Evolutionary conservation across 2,797 vertebrate genomes (phyloP).

Genomic region (Synaphobranchus kaupii): DNA sequence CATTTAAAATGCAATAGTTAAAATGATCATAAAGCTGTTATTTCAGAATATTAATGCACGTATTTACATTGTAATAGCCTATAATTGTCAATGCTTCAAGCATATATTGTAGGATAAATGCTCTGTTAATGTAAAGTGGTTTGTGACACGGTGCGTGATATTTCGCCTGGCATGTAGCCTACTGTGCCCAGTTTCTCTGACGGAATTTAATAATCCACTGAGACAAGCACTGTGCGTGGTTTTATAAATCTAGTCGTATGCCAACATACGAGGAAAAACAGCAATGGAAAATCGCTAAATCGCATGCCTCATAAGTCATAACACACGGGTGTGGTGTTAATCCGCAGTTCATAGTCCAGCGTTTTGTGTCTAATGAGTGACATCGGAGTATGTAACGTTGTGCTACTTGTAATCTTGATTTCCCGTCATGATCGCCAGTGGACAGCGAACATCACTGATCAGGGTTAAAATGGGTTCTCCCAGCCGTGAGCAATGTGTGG

Average conservation of each 20-base stretch:
- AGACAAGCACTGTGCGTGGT: not conserved
- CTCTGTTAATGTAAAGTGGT: not conserved
- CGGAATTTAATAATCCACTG: not conserved
- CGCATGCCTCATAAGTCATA: not conserved
- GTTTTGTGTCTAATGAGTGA: not conserved
- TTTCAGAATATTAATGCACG: not conserved
- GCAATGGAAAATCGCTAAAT: not conserved
- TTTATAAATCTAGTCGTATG: not conserved
- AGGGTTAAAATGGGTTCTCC: not conserved
- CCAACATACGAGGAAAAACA: not conserved
- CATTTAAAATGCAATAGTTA: not conserved
- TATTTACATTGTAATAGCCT: not conserved
- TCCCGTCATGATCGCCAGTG: not conserved
- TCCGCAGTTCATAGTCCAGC: not conserved
- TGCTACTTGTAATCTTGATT: not conserved
- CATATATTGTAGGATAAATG: not conserved
- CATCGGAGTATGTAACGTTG: not conserved
- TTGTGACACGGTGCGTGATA: conserved; percentile 16
- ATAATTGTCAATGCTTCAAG: not conserved
- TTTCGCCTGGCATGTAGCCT: not conserved
- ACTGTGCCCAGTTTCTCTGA: not conserved
- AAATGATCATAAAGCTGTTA: not conserved
- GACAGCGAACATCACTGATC: not conserved
- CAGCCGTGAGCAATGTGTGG: not conserved
- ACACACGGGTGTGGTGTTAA: conserved; percentile 9